Percentiles rank a stretch among this genome's conserved stretches.
phyloP scores from a whole-genome alignment of 2,888 invertebrate species.

The Agonopterix alstromeriana region DNA sequence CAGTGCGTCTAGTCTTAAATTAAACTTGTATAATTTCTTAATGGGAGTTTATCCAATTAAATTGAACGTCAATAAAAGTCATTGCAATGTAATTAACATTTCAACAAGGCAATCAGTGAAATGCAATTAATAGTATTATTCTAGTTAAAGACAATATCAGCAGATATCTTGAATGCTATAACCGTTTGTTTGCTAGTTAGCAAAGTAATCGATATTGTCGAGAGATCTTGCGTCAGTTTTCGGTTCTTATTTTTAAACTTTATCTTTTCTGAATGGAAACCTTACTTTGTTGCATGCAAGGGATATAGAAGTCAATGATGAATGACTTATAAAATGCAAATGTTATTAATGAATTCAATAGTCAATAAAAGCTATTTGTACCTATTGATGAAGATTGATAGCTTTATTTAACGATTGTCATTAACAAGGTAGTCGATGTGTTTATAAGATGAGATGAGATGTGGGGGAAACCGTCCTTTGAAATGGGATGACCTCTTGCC shows the following conservation, averaged over 20 bases:
- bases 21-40: conserved; percentile 21
- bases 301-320: no score
- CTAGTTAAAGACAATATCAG: conserved; percentile 18
- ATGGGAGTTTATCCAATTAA: conserved; percentile 17
- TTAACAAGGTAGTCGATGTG: neutral
- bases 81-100: conserved; percentile 30
- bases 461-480: no score
- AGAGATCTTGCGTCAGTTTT: conserved; percentile 13
- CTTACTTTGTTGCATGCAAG: no score
- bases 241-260: conserved; percentile 17
- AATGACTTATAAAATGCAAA: conserved; percentile 10
- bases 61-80: conserved; percentile 27
- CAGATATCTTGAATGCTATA: conserved; percentile 14
- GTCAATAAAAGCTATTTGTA: conserved; percentile 7
- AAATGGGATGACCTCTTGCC: no score
- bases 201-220: conserved; percentile 11
- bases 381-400: conserved; percentile 4
- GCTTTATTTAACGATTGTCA: conserved; percentile 3
- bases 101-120: conserved; percentile 29
- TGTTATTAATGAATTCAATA: conserved; percentile 7
- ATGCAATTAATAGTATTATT: conserved; percentile 28
- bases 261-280: neutral
- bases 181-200: conserved; percentile 11
- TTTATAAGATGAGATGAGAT: no score
- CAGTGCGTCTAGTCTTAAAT: conserved; percentile 11